Evolutionary conservation across 1,140 invertebrate species (phyloP).

Genomic region (Planococcus citri): DNA sequence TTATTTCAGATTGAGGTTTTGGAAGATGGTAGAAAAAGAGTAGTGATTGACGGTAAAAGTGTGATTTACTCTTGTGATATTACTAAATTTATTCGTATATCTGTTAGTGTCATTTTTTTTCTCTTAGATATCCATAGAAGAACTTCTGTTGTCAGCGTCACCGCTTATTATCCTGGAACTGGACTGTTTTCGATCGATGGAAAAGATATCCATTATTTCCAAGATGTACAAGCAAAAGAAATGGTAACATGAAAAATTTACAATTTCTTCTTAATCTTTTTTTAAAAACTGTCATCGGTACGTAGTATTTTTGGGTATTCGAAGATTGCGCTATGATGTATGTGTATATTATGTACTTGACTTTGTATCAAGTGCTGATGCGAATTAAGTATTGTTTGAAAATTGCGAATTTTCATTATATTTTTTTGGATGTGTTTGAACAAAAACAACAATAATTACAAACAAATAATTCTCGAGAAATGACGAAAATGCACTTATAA

Average conservation of each 20-base stretch:
- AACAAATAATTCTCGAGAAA: too few species aligned
- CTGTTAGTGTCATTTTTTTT: neutral
- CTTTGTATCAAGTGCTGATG: too few species aligned
- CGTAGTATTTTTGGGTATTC: too few species aligned
- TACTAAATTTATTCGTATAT: neutral
- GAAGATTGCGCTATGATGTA: too few species aligned
- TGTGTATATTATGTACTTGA: too few species aligned
- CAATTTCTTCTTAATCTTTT: neutral
- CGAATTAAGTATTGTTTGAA: too few species aligned
- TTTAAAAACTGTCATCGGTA: neutral
- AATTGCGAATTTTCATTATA: too few species aligned
- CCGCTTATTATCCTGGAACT: conserved; percentile 56
- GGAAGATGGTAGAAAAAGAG: neutral
- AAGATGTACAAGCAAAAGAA: conserved; percentile 51
- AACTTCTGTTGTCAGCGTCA: conserved; percentile 49
- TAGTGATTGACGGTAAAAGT: neutral
- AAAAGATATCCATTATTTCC: conserved; percentile 60
- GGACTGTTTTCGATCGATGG: conserved; percentile 75
- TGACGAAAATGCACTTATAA: too few species aligned
- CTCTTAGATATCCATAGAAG: conserved; percentile 57
- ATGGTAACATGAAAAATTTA: conserved; percentile 42
- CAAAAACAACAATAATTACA: too few species aligned
- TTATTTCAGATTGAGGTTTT: neutral
- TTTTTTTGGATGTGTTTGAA: too few species aligned
- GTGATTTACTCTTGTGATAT: neutral